These are phyloP conservation scores for Agapornis canus DNA, from an alignment of 2,797 vertebrate genomes.

Conservation along the genomic window DNA sequence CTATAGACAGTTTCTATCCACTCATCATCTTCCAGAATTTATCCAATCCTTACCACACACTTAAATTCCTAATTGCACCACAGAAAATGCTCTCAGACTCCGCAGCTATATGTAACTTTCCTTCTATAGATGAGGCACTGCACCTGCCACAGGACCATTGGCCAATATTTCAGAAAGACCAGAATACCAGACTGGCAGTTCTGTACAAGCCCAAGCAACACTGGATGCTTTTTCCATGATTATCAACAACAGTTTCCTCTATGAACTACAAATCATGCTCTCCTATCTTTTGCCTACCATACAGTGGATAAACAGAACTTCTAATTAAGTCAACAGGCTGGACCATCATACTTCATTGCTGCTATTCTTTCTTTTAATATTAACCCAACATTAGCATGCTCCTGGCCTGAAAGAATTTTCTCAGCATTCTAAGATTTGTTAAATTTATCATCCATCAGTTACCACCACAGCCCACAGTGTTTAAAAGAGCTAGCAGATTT, in stretches of 20 bases:
- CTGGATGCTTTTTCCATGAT: not conserved
- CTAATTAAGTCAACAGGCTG: not conserved
- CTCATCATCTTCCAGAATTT: not conserved
- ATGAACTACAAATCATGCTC: not conserved
- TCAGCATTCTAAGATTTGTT: not conserved
- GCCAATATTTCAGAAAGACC: not conserved
- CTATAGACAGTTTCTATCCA: not conserved
- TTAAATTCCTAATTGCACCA: not conserved
- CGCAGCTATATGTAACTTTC: not conserved
- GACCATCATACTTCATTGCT: not conserved
- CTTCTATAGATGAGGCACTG: not conserved
- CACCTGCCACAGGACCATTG: accelerated
- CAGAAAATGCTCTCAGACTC: not conserved
- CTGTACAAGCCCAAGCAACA: not conserved
- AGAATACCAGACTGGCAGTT: not conserved
- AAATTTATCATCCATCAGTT: not conserved
- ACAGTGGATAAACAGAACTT: not conserved
- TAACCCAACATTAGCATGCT: not conserved
- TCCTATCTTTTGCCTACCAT: not conserved
- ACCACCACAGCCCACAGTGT: not conserved
- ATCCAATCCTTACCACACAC: not conserved
- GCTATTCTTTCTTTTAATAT: not conserved
- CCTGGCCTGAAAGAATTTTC: not conserved
- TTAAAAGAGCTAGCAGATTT: not conserved
- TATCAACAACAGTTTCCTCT: not conserved